Conservation (phyloP, 1,140 invertebrate genomes). For the Panagrolaimus sp. region DNA sequence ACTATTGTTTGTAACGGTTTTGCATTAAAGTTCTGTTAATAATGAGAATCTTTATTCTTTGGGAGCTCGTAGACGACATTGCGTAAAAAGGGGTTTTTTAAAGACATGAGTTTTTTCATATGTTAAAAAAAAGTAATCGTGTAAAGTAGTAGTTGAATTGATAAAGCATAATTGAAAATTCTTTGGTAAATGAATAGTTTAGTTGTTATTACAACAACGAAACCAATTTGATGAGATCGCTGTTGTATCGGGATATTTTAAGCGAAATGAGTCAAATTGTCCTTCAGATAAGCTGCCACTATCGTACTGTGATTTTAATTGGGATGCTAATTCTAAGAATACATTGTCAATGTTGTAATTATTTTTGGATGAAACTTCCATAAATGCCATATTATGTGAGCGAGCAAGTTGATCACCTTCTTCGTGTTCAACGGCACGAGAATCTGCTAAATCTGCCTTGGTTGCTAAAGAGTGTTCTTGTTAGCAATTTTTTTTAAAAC, state of each 20-base stretch:
- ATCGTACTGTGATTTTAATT: conserved; percentile 56
- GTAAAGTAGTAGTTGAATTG: no score
- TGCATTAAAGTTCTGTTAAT: no score
- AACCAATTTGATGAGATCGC: conserved; percentile 44
- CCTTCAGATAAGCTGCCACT: conserved; percentile 35
- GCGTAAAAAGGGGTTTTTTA: no score
- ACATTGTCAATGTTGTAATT: conserved; percentile 56
- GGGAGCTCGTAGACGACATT: no score
- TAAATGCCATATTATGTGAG: conserved; percentile 48
- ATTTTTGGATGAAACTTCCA: conserved; percentile 52
- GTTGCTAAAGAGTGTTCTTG: conserved; percentile 39
- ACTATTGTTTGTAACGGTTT: no score
- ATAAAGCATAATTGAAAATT: no score
- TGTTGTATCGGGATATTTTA: conserved; percentile 47
- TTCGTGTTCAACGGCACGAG: conserved; percentile 43
- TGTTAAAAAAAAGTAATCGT: no score
- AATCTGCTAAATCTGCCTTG: conserved; percentile 47
- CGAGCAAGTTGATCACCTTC: conserved; percentile 46
- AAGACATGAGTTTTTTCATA: no score
- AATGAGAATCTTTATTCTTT: no score
- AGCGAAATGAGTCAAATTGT: conserved; percentile 48
- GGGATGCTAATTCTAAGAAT: conserved; percentile 47
- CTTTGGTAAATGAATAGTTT: background rate
- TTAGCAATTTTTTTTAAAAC: no score
- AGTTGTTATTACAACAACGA: conserved; percentile 46